These are phyloP conservation scores for Sander lucioperca DNA, from an alignment of 2,113 vertebrate genomes.

Conservation along the genomic window DNA sequence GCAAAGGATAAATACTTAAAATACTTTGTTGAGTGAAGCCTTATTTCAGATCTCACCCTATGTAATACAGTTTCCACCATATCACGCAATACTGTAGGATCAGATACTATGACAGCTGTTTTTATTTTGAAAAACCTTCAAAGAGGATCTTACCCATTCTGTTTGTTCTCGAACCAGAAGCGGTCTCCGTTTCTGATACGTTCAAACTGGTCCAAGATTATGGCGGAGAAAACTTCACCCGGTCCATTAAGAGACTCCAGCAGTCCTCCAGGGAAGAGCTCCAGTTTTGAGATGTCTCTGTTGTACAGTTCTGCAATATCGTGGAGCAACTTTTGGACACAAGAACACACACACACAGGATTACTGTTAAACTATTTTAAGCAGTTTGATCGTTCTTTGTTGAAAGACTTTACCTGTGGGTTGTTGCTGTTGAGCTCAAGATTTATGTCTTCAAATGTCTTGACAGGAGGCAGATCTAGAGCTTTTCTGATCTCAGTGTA, in stretches of 20 bases:
- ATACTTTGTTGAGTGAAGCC: too few species aligned
- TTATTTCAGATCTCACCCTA: too few species aligned
- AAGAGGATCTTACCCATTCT: conserved; percentile 87
- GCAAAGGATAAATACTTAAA: too few species aligned
- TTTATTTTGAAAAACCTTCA: background rate
- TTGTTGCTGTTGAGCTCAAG: conserved; percentile 69
- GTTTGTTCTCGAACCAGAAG: conserved; percentile 97
- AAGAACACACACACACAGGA: background rate
- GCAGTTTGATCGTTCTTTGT: background rate
- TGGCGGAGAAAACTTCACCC: conserved; percentile 86
- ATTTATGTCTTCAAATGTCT: conserved; percentile 86
- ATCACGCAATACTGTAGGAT: background rate
- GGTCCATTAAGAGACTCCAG: conserved; percentile 82
- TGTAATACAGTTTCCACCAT: too few species aligned
- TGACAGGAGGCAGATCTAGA: conserved; percentile 79
- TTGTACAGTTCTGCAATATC: conserved; percentile 73
- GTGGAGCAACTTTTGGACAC: conserved; percentile 42
- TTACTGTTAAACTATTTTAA: background rate
- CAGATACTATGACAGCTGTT: background rate
- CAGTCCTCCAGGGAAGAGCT: conserved; percentile 91
- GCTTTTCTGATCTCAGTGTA: conserved; percentile 85
- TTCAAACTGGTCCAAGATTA: conserved; percentile 92
- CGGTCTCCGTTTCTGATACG: conserved; percentile 93
- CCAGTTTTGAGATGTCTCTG: conserved; percentile 84
- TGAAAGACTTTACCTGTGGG: conserved; percentile 70